Conservation (phyloP, 1,140 invertebrate species). For the Ceratina japonica region DNA sequence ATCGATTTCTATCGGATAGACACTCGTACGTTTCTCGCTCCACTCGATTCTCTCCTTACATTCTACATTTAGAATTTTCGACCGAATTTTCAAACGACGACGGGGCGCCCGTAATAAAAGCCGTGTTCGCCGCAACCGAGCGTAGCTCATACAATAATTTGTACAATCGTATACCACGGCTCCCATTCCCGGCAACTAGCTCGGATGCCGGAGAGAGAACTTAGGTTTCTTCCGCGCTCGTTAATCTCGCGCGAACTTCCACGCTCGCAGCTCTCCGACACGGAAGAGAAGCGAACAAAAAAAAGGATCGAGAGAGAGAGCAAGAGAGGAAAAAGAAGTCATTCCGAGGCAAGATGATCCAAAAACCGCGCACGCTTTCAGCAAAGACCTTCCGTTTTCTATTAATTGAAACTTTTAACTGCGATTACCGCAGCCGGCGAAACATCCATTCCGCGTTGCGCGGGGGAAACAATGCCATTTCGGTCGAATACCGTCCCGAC, state of each 20-base stretch:
- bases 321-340: not conserved
- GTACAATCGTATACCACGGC: not conserved
- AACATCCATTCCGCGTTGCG: not conserved
- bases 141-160: slow-evolving; percentile 3
- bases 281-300: not conserved
- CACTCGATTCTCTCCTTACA: too few species aligned
- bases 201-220: not conserved
- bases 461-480: slow-evolving; percentile 6
- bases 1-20: too few species aligned
- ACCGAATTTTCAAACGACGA: not conserved
- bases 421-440: not conserved
- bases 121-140: not conserved
- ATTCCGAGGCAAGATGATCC: not conserved
- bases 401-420: slow-evolving; percentile 14
- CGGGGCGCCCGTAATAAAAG: too few species aligned
- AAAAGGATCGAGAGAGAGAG: too few species aligned
- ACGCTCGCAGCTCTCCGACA: not conserved
- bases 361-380: slow-evolving; percentile 2
- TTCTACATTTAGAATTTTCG: not conserved
- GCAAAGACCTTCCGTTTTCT: not conserved
- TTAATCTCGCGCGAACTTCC: slow-evolving; percentile 23
- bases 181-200: not conserved
- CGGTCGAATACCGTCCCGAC: not conserved
- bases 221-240: slow-evolving; percentile 3
- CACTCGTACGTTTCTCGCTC: not conserved